Conservation (phyloP, 2,113 vertebrate genomes). For the Saguinus imperator region DNA sequence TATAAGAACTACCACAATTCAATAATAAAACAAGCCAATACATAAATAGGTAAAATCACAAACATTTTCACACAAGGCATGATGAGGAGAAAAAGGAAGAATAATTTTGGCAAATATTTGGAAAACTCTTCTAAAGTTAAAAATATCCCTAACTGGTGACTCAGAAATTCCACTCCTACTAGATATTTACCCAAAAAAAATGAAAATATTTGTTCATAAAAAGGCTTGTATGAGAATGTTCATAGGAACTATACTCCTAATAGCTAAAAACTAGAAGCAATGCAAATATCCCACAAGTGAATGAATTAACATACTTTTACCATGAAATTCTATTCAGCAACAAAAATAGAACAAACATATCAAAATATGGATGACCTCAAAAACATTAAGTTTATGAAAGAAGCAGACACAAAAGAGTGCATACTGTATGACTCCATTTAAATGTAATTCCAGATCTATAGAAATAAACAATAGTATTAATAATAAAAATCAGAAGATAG, state of each 20-base stretch:
- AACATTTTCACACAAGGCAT: conserved; percentile 1
- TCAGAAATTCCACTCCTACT: background rate
- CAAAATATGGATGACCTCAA: background rate
- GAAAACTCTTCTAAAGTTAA: background rate
- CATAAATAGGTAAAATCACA: background rate
- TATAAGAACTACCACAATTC: background rate
- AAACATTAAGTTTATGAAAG: background rate
- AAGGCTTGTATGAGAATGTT: background rate
- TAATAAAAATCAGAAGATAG: background rate
- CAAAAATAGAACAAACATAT: background rate
- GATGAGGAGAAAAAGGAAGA: background rate
- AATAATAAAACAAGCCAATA: background rate
- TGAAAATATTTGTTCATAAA: background rate
- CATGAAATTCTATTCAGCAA: background rate
- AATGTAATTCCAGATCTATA: background rate
- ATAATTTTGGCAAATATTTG: background rate
- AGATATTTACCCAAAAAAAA: background rate
- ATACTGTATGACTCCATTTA: background rate
- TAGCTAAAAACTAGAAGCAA: background rate
- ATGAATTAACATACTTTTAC: background rate
- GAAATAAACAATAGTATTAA: background rate
- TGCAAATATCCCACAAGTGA: background rate
- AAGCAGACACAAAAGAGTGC: background rate
- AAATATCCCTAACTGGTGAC: background rate
- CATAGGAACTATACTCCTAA: background rate